These are phyloP conservation scores for Leucoptera coffeella DNA, from an alignment of 2,888 invertebrate genomes.

Conservation along the genomic window DNA sequence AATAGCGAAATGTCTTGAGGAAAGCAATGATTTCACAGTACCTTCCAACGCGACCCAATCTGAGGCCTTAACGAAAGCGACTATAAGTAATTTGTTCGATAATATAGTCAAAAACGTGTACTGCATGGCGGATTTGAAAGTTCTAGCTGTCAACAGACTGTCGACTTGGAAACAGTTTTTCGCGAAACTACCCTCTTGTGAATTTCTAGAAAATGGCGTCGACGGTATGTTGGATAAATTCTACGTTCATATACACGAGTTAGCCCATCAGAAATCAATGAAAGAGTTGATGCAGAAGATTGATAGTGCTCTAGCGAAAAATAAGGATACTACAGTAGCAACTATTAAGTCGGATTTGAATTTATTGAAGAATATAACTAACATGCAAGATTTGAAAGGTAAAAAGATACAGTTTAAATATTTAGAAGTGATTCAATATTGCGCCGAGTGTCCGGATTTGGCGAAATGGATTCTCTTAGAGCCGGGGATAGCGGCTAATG, in stretches of 20 bases:
- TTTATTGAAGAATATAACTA: no score
- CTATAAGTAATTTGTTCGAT: constrained; percentile 25
- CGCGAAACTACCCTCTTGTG: constrained; percentile 23
- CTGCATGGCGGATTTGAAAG: constrained; percentile 28
- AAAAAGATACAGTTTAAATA: constrained; percentile 38
- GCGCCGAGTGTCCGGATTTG: constrained; percentile 25
- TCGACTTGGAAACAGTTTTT: constrained; percentile 32
- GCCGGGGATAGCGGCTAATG: constrained; percentile 25
- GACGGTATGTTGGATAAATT: constrained; percentile 32
- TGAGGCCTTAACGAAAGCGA: constrained; percentile 26
- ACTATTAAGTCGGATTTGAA: no score
- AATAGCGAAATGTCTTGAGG: constrained; percentile 22
- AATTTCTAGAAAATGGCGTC: constrained; percentile 27
- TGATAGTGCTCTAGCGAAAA: no score
- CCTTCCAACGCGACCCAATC: constrained; percentile 19
- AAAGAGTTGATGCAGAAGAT: no score
- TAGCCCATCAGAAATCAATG: no score
- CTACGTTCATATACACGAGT: constrained; percentile 27
- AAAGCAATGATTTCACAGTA: constrained; percentile 17
- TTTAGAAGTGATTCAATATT: constrained; percentile 24
- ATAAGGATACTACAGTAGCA: no score
- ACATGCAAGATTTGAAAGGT: no score
- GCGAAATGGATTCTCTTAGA: constrained; percentile 24
- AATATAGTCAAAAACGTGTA: constrained; percentile 30
- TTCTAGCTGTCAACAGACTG: constrained; percentile 22